Conservation (phyloP, 2,113 vertebrate species). For the Centropus unirufus region DNA sequence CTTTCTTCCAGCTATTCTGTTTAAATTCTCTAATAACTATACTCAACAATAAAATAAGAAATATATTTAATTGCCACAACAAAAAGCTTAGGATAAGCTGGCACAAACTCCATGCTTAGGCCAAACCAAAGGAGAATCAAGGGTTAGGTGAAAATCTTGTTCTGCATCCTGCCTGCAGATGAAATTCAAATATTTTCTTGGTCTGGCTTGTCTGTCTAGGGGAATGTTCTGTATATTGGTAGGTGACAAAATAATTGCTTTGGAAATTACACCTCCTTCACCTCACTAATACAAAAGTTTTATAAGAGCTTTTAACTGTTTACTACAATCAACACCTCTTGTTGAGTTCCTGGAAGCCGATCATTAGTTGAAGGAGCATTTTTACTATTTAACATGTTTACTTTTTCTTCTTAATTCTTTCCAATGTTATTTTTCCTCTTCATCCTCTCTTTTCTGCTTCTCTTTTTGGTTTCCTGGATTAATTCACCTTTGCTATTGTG, state of each 20-base stretch:
- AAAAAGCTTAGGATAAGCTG: not conserved
- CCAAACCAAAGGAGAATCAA: not conserved
- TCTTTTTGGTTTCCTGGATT: not conserved
- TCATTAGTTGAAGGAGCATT: not conserved
- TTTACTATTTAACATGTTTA: not conserved
- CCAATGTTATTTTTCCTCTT: not conserved
- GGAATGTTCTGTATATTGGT: not conserved
- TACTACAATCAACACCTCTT: not conserved
- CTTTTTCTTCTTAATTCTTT: not conserved
- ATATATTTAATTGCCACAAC: not conserved
- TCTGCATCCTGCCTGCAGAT: not conserved
- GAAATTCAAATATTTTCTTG: not conserved
- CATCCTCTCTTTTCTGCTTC: not conserved
- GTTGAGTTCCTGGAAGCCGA: not conserved
- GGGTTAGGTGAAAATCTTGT: not conserved
- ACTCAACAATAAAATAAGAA: not conserved
- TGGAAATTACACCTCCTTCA: not conserved
- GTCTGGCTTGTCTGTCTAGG: not conserved
- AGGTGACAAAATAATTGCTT: not conserved
- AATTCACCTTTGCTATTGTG: not conserved
- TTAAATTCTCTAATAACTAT: constrained; percentile 6
- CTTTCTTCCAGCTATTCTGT: not conserved
- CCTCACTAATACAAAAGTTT: not conserved
- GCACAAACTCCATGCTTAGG: not conserved
- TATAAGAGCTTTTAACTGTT: not conserved